phyloP scores from a whole-genome alignment of 2,797 vertebrate genomes.

The Spheniscus humboldti region DNA sequence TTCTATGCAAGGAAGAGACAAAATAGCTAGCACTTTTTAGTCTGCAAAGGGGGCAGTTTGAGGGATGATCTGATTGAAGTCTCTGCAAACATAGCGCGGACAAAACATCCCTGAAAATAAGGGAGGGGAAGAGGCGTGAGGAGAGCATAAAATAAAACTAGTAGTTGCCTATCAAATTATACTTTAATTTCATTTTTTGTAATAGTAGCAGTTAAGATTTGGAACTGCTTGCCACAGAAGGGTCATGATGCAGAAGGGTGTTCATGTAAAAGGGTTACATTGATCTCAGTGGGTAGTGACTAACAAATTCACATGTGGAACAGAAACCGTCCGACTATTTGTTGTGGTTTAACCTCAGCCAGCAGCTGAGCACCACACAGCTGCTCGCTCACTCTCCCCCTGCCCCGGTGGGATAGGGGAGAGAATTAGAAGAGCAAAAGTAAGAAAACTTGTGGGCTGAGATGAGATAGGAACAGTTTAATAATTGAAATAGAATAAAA shows the following conservation, averaged over 20 bases:
- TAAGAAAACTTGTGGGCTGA: too few relatives aligned
- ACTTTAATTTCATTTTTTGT: background rate
- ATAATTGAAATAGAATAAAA: too few relatives aligned
- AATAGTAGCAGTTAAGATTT: background rate
- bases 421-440: too few relatives aligned
- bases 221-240: background rate
- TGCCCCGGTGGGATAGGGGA: too few relatives aligned
- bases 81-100: background rate
- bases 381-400: too few relatives aligned
- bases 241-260: background rate
- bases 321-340: background rate
- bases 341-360: too few relatives aligned
- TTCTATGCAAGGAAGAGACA: background rate
- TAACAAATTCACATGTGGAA: background rate
- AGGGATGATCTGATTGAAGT: background rate
- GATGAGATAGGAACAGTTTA: too few relatives aligned
- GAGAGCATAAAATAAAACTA: background rate
- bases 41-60: background rate
- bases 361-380: too few relatives aligned
- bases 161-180: background rate
- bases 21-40: background rate
- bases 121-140: background rate
- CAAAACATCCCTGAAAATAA: background rate
- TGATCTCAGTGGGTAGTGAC: background rate
- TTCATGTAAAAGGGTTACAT: background rate